Evolutionary conservation across 2,888 invertebrate genomes (phyloP).

Genomic region (Plemyria rubiginata): DNA sequence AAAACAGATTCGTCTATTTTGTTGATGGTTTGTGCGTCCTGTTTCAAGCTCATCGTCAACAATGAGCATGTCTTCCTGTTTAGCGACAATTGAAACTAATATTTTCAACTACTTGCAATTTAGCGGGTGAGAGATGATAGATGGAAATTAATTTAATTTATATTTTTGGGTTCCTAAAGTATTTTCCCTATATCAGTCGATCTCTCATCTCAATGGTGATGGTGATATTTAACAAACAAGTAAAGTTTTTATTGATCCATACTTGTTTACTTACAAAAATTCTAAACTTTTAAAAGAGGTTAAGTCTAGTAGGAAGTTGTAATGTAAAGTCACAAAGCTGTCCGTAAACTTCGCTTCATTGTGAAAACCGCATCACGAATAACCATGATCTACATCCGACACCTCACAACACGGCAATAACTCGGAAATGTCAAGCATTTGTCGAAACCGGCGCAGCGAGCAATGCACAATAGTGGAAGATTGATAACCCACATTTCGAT

Average conservation of each 20-base stretch:
- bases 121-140: slow-evolving; percentile 16
- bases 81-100: slow-evolving; percentile 46
- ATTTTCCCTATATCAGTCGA: too few species aligned
- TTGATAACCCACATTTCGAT: slow-evolving; percentile 52
- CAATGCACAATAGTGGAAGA: slow-evolving; percentile 47
- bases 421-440: slow-evolving; percentile 42
- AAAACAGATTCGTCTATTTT: slow-evolving; percentile 40
- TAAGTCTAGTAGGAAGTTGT: not conserved
- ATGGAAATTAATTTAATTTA: slow-evolving; percentile 22
- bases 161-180: not conserved
- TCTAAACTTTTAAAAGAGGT: not conserved
- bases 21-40: slow-evolving; percentile 29
- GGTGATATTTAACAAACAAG: too few species aligned
- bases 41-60: slow-evolving; percentile 35
- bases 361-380: slow-evolving; percentile 19
- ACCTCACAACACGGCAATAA: slow-evolving; percentile 39
- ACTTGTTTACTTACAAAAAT: too few species aligned
- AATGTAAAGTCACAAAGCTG: slow-evolving; percentile 6
- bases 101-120: slow-evolving; percentile 31
- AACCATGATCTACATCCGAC: slow-evolving; percentile 25
- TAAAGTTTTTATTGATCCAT: too few species aligned
- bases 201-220: too few species aligned
- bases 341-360: slow-evolving; percentile 14
- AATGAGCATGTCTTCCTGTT: slow-evolving; percentile 53
- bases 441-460: slow-evolving; percentile 38